Evolutionary conservation across 2,888 invertebrate species (phyloP).

Genomic region (Andrena bicolor): DNA sequence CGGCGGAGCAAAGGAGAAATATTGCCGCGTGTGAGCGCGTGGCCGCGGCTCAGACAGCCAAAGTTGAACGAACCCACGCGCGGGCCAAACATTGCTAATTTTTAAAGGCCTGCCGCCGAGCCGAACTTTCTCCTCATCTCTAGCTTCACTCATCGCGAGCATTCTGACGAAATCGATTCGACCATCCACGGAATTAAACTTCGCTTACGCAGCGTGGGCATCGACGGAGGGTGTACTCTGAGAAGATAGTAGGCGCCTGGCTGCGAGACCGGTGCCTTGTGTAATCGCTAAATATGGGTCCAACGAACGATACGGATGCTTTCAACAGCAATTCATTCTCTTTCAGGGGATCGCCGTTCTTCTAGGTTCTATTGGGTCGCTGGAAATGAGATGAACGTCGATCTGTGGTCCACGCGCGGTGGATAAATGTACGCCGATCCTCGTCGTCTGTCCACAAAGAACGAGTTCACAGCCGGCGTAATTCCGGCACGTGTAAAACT

Average conservation of each 20-base stretch:
- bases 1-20: conserved; percentile 44
- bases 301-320: conserved; percentile 38
- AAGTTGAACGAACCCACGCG: conserved; percentile 84
- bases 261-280: background rate
- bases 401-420: background rate
- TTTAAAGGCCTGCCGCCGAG: conserved; percentile 71
- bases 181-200: background rate
- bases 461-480: conserved; percentile 46
- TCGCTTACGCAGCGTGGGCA: conserved; percentile 2
- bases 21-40: conserved; percentile 52
- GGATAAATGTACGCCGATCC: conserved; percentile 29
- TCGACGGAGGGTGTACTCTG: background rate
- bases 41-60: conserved; percentile 59
- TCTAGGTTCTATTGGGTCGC: background rate
- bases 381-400: background rate
- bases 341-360: background rate
- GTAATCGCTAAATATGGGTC: conserved; percentile 48
- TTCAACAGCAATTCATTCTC: conserved; percentile 36
- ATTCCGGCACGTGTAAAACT: conserved; percentile 67
- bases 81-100: conserved; percentile 77
- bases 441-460: conserved; percentile 35
- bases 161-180: conserved; percentile 10
- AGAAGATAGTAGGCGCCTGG: conserved; percentile 20
- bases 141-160: conserved; percentile 25
- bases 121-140: conserved; percentile 43